Evolutionary conservation across 2,113 vertebrate genomes (phyloP).

Genomic region (Brienomyrus longianalis): DNA sequence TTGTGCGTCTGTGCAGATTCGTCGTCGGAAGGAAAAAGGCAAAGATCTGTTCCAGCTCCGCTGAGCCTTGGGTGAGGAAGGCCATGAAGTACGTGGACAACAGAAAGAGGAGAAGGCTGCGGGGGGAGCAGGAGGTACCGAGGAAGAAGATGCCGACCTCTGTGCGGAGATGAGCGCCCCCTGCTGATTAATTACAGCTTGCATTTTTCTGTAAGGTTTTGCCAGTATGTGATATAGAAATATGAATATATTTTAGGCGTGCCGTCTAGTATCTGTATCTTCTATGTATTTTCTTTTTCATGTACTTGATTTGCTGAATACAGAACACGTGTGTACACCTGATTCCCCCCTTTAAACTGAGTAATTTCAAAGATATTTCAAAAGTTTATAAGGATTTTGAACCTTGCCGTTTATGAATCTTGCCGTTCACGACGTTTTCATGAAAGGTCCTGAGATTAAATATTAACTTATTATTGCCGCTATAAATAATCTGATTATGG

Average conservation of each 20-base stretch:
- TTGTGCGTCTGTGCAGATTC: neutral
- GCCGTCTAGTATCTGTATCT: neutral
- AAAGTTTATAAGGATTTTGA: neutral
- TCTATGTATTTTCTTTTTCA: neutral
- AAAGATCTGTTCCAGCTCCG: neutral
- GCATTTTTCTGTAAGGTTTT: neutral
- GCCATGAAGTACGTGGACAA: neutral
- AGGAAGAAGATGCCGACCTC: neutral
- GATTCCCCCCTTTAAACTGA: neutral
- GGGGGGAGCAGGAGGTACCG: neutral
- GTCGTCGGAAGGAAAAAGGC: neutral
- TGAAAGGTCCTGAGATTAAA: neutral
- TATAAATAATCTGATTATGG: neutral
- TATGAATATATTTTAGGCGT: neutral
- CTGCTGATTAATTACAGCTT: neutral
- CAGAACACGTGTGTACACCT: neutral
- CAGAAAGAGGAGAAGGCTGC: neutral
- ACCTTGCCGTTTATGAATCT: neutral
- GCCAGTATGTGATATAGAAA: neutral
- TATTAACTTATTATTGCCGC: neutral
- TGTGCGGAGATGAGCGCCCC: neutral
- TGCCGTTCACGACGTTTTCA: neutral
- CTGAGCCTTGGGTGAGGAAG: neutral
- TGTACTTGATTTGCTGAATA: neutral
- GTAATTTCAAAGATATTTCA: neutral